Evolutionary conservation across 2,888 invertebrate species (phyloP), one percentile per base, ranked within the genome.

Genomic region (Cremastinae sp.): DNA sequence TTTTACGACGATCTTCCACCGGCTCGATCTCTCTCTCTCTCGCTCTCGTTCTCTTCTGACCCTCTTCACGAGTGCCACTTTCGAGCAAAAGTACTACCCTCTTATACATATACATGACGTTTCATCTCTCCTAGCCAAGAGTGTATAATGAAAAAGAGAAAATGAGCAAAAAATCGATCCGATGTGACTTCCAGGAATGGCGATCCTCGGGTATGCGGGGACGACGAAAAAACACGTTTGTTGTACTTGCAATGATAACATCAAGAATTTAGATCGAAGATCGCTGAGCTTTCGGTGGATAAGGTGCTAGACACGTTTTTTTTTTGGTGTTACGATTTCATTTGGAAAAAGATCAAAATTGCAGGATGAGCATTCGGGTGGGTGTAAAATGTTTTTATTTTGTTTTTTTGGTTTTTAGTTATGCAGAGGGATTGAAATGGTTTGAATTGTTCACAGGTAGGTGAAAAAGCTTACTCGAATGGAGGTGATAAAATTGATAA

Each of bases 111-210:
- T 49, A 68, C 49, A 65, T 49, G 47, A 28, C 59, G 56, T 49
- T 20, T 18, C 56, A 58, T 64, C 49, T 39, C 39, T 55, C 49
- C 47, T 58, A 7, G 64, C 51, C 64, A n/a, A n/a, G 64, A 65
- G 64, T 51, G 49, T 72, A 58, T 72, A 72, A 72, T 65, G 72
- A 58, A 72, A 72, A 65, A 64, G 20, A 58, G 35, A 64, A 58
- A 45, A 41, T 41, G 20, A 18, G 16, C 1, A 61, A 70, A 69
- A 69, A 62, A 47, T 71, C 55, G 45, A 71, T 62, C 45, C 28
- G 41, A 51, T 41, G 41, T 20, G 49, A 58, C 41, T 22, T 41
- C 28, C 18, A 55, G 43, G 35, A 35, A 69, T 16, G 28, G 7
- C 51, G 39, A 28, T 53, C 51, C 51, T 65, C 10, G 22, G 8